Percentiles rank a stretch among this genome's conserved stretches.
Evolutionary conservation across 2,113 vertebrate species (phyloP).

Genomic region (Syngnathoides biaculeatus): DNA sequence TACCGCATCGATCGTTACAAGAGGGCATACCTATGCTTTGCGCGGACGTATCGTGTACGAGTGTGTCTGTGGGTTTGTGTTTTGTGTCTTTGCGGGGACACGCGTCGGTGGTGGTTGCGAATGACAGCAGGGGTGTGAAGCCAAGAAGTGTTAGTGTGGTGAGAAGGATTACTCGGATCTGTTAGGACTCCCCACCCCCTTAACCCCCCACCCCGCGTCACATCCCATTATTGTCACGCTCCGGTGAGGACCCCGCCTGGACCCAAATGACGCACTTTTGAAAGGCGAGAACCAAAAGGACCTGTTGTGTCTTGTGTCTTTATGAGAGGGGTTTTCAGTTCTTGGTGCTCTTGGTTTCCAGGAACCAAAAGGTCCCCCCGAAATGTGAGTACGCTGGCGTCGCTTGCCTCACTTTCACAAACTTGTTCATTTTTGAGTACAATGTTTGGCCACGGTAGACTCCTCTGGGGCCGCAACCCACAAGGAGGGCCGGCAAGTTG

Average conservation of each 20-base stretch:
- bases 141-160: conserved; percentile 52
- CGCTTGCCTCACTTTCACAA: too few species aligned
- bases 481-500: conserved; percentile 19
- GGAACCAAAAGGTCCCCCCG: too few species aligned
- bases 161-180: conserved; percentile 69
- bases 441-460: conserved; percentile 33
- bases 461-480: conserved; percentile 53
- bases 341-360: too few species aligned
- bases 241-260: conserved; percentile 38
- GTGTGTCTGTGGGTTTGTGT: background rate
- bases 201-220: conserved; percentile 48
- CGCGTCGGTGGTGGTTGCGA: conserved; percentile 17
- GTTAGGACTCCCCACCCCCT: conserved; percentile 41
- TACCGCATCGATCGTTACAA: conserved; percentile 35
- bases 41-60: background rate
- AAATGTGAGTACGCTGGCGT: too few species aligned
- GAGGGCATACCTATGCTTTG: conserved; percentile 15
- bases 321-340: too few species aligned
- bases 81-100: background rate
- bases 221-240: conserved; percentile 66
- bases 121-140: conserved; percentile 46
- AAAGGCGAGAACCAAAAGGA: conserved; percentile 25
- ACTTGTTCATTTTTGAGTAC: too few species aligned
- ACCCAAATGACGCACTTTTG: conserved; percentile 57
- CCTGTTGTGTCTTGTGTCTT: too few species aligned